Base-by-base conservation (phyloP, 2,113 vertebrate genomes). In the Ophiodon elongatus region DNA sequence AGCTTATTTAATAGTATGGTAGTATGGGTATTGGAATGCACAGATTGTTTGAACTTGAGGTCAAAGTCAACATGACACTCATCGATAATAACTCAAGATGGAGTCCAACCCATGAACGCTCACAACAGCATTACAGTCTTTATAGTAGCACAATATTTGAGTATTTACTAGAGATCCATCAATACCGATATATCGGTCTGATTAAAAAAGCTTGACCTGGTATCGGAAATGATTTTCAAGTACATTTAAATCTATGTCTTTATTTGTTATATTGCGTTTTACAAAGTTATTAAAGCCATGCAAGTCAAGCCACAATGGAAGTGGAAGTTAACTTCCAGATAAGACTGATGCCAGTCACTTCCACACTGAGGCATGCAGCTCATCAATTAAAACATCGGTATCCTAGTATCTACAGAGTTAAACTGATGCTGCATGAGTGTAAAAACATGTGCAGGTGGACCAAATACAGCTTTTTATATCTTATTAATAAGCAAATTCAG, bases 21-120 rank as follows among this genome's bases (percentile, higher is more conserved):
- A 54, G 23, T 54, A n/a, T 4, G 23, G 4, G 52, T 25, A 56
- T 56, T 56, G 52, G 52, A 56, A 56, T 0, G 52, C n/a, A 25
- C 4, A 56, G n/a, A 4, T 54, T 13, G 17, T 74, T 11, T 39
- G 9, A 59, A 77, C 60, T 19, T 2, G 7, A 73, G 90, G 64
- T 85, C 90, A 91, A 93, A 93, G 93, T 93, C 91, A 62, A 71
- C 60, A 1, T 1, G 15, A 89, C 21, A 60, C 4, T 52, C 45
- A 17, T 1, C 78, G 7, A 43, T 72, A 71, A 43, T 88, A 17
- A 68, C 35, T 79, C 0, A 27, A 84, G 84, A 62, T 71, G 37
- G 23, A 73, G 54, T 23, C 19, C 8, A 62, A 11, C 7, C 31
- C 31, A 19, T 21, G 11, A 67, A 52, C 0, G 1, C n/a, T 27